phyloP scores from a whole-genome alignment of 2,113 vertebrate species.

The Chitala chitala region DNA sequence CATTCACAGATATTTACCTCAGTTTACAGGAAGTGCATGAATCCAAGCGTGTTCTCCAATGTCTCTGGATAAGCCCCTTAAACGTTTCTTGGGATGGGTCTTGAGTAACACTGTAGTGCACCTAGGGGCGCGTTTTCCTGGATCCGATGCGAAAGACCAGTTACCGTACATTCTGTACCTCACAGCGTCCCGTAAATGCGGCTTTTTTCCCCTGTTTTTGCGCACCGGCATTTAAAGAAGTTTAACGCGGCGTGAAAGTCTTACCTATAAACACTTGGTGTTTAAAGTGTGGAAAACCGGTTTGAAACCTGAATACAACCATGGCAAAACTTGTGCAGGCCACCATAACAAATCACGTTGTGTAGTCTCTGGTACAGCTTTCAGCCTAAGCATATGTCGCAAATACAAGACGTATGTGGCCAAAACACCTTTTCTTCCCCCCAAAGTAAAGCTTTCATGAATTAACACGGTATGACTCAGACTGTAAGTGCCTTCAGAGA shows the following conservation, averaged over 20 bases:
- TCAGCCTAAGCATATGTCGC: background rate
- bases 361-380: conserved; percentile 3
- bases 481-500: no score
- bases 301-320: no score
- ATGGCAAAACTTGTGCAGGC: background rate
- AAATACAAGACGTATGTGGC: background rate
- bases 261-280: no score
- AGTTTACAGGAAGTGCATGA: background rate
- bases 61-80: background rate
- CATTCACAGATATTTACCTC: background rate
- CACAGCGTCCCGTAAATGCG: no score
- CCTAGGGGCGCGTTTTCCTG: background rate
- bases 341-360: background rate
- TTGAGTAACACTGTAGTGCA: background rate
- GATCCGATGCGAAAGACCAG: background rate
- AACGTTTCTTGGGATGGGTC: background rate
- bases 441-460: background rate
- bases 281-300: no score
- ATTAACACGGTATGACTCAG: no score
- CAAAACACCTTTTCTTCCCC: conserved; percentile 24
- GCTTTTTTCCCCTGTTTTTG: no score
- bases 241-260: no score
- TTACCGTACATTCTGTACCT: no score
- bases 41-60: background rate
- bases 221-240: no score